Evolutionary conservation across 1,140 invertebrate genomes (phyloP), one percentile per base, ranked within the genome.

Genomic region (Heliconius melpomene): DNA sequence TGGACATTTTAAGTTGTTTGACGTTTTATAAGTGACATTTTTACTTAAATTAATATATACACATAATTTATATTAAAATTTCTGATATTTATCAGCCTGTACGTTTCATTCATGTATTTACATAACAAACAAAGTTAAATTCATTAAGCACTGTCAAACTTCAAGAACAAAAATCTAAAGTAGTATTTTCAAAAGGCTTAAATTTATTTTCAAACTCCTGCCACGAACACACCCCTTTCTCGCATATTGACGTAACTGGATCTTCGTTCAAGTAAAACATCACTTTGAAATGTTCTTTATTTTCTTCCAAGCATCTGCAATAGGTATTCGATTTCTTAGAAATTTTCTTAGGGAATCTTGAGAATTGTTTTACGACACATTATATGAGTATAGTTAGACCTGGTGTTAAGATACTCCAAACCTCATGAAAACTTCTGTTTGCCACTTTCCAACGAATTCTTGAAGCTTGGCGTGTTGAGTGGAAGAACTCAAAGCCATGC

Each of bases 261-360:
- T 90, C 84, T 80, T 93, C 91, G 74, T 92, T 92, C 75, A 86
- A 81, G 81, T 92, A 93, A 81, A 91, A 91, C 23, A 89, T 85
- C 9, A 93, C 87, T 72, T 87, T 90, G 74, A 89, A 89, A 70
- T 91, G 86, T 54, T 83, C 83, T 20, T 80, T 73, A 11, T 79
- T 66, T 38, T 70, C 82, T 23, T 84, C 78, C 38, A 77, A 79
- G 77, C 91, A 92, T 84, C 90, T 93, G 84, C 75, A 80, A 79
- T 18, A 60, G n/a, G 32, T 76, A 66, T 70, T 76, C 38, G 54
- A 38, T 32, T 38, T 60, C 57, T 23, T 60, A 60, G 57, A 60
- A 60, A 9, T 60, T 60, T 60, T 0, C n/a, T 57, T 57, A n/a
- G 54, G 23, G 54, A n/a, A 23, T 23, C 20, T 57, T n/a, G 54